Evolutionary conservation across 2,888 invertebrate species (phyloP), one percentile per base, ranked within the genome.

Genomic region (Himalopsyche anomala): DNA sequence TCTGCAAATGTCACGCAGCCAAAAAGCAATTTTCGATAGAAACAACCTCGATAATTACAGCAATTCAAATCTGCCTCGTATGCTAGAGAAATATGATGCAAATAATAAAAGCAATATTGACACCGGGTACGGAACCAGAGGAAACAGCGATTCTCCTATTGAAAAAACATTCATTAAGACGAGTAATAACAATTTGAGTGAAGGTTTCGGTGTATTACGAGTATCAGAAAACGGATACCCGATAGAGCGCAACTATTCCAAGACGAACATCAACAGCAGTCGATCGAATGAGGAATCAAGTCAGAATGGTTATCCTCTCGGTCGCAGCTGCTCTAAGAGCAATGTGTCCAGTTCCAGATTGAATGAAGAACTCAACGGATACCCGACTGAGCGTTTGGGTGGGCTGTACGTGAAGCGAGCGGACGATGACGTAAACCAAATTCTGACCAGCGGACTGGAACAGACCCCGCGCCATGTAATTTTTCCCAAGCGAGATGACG

Each of bases 1-100:
- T 88, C 90, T 93, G 87, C 93, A 93, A 89, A 92, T 93, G 89
- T 93, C 93, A 11, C 91, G 93, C 69, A 93, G 93, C 89, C 93
- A 93, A 89, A 93, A 93, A 89, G 92, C 93, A 4, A 88, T 93
- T 82, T 93, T 91, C 89, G 93, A 93, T 87, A 92, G 93, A 91
- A 93, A 93, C 89, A 93, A 92, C 89, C 89, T 91, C 2, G 92
- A 93, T 87, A 92, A 90, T 56, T 86, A 82, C 84, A 88, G 88
- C 81, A 88, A 87, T 83, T 88, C 88, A 28, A 88, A 88, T 74
- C 81, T 88, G 19, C 88, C 88, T 36, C 86, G 88, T 36, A 83
- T 88, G 85, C 51, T 88, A 28, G 87, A 87, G 40, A 87, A 88
- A 51, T 87, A 87, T 81, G 86, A 85, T n/a, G 86, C 45, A 1